Evolutionary conservation across 2,888 invertebrate genomes (phyloP).

Genomic region (Ashinkailepas kermadecensis): DNA sequence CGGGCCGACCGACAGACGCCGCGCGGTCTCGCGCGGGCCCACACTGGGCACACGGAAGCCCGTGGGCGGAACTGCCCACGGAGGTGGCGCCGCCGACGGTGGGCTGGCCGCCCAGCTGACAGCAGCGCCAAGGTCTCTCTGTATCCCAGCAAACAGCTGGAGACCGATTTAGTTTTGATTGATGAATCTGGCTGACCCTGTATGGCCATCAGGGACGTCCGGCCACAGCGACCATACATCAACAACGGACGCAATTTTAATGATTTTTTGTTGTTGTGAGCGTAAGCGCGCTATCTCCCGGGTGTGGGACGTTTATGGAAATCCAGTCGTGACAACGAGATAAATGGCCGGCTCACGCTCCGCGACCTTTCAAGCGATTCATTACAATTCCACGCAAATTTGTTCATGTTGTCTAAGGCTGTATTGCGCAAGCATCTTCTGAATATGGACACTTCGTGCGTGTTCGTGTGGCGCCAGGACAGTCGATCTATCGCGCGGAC

Average conservation of each 20-base stretch:
- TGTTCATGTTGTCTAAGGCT: not conserved
- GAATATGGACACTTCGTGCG: not conserved
- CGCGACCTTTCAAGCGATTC: not conserved
- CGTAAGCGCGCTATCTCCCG: not conserved
- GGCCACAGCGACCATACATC: not conserved
- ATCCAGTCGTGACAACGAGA: not conserved
- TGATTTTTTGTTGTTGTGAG: not conserved
- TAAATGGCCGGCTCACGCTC: not conserved
- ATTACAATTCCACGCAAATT: not conserved
- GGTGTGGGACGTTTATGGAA: slow-evolving; percentile 1
- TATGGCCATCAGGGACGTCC: not conserved
- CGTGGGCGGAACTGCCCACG: too few species aligned
- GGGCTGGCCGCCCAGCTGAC: too few species aligned
- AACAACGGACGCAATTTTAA: not conserved
- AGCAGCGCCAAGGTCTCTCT: not conserved
- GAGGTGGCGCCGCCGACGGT: too few species aligned
- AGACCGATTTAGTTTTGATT: not conserved
- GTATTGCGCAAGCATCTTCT: not conserved
- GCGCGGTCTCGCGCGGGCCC: too few species aligned
- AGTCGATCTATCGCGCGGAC: too few species aligned
- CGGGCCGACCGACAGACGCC: too few species aligned
- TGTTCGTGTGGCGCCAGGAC: too few species aligned
- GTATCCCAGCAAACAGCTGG: not conserved
- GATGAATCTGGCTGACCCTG: slow-evolving; percentile 20
- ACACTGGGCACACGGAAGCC: too few species aligned